Evolutionary conservation across 2,797 vertebrate genomes (phyloP).

Genomic region (Hippopotamyrus pictus): DNA sequence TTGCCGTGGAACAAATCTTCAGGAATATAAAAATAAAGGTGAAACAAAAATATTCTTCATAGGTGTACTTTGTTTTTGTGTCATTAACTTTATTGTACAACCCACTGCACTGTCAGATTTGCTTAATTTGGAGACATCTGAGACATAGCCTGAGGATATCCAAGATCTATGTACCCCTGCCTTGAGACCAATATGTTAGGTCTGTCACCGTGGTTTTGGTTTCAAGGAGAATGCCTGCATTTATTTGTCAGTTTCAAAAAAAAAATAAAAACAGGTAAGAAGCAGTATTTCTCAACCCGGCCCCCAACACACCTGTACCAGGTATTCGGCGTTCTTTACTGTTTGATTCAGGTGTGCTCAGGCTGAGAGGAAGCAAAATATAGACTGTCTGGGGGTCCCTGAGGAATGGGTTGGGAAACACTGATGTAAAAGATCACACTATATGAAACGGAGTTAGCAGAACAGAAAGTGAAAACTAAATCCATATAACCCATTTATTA

Average conservation of each 20-base stretch:
- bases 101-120: neutral
- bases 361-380: neutral
- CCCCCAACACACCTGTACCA: neutral
- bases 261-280: neutral
- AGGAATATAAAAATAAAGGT: neutral
- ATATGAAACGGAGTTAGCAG: neutral
- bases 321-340: neutral
- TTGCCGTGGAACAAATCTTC: neutral
- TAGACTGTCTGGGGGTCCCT: neutral
- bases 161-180: neutral
- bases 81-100: neutral
- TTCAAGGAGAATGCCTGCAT: neutral
- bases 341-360: neutral
- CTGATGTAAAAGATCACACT: neutral
- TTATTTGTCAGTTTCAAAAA: neutral
- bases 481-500: neutral
- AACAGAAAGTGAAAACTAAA: neutral
- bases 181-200: slow-evolving; percentile 1
- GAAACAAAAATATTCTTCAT: neutral
- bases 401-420: neutral
- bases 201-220: neutral
- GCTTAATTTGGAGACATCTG: neutral
- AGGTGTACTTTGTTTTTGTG: neutral
- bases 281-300: neutral
- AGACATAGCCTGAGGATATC: neutral